Evolutionary conservation across 2,113 vertebrate genomes (phyloP).

Genomic region (Agelaius tricolor): DNA sequence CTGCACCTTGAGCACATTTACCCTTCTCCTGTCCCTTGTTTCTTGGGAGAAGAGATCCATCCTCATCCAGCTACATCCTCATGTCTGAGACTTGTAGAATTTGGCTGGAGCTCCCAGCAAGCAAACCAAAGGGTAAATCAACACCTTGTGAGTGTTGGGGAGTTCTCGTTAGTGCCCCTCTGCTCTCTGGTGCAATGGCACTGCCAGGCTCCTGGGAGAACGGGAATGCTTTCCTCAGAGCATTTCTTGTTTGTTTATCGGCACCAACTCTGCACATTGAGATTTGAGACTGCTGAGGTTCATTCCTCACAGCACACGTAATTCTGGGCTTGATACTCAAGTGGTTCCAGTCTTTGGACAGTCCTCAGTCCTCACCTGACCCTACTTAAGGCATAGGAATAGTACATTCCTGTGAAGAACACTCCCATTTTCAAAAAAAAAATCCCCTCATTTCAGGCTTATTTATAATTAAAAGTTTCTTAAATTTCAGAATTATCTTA

Average conservation of each 20-base stretch:
- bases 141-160: background rate
- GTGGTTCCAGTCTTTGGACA: background rate
- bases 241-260: background rate
- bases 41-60: background rate
- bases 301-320: background rate
- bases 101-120: background rate
- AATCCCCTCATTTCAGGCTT: background rate
- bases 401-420: background rate
- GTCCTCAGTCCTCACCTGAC: background rate
- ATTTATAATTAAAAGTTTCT: background rate
- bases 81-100: background rate
- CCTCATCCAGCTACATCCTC: background rate
- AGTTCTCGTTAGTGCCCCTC: background rate
- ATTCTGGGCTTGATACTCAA: background rate
- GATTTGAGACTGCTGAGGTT: background rate
- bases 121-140: background rate
- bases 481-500: background rate
- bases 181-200: background rate
- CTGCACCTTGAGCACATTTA: too few species aligned
- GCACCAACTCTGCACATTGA: background rate
- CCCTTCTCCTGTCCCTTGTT: background rate
- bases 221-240: too few species aligned
- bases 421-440: background rate
- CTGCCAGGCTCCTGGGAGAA: background rate
- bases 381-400: background rate